Conservation (phyloP, 2,888 invertebrate genomes). For the Drosophila vallismaia region DNA sequence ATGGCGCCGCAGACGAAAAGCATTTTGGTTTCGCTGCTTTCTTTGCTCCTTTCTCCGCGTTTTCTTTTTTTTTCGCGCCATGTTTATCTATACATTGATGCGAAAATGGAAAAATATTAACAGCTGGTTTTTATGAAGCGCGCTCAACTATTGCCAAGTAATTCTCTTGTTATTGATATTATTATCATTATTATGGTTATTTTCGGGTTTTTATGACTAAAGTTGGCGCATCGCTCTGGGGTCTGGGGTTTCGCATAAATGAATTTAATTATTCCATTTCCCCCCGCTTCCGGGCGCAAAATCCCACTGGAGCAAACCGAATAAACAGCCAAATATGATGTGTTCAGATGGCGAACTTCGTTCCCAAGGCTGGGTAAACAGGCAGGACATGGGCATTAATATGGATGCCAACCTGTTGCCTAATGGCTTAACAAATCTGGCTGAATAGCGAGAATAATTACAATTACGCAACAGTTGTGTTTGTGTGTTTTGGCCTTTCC, state of each 20-base stretch:
- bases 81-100: slow-evolving; percentile 45
- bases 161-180: slow-evolving; percentile 60
- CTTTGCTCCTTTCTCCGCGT: not conserved
- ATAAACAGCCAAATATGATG: slow-evolving; percentile 28
- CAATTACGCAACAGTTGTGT: slow-evolving; percentile 60
- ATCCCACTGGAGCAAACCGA: slow-evolving; percentile 14
- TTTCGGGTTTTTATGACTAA: slow-evolving; percentile 67
- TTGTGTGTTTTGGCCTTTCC: slow-evolving; percentile 36
- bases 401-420: slow-evolving; percentile 46
- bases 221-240: slow-evolving; percentile 51
- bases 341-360: slow-evolving; percentile 18
- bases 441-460: slow-evolving; percentile 50
- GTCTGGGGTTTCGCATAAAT: slow-evolving; percentile 45
- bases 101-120: slow-evolving; percentile 60
- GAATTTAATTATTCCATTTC: slow-evolving; percentile 51
- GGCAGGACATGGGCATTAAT: slow-evolving; percentile 16
- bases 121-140: slow-evolving; percentile 68
- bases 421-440: slow-evolving; percentile 47
- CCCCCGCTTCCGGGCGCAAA: slow-evolving; percentile 5
- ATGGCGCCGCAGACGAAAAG: slow-evolving; percentile 30
- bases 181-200: slow-evolving; percentile 55
- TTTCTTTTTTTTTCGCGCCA: not conserved
- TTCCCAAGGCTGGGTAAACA: not conserved
- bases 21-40: slow-evolving; percentile 8
- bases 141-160: slow-evolving; percentile 69